Evolutionary conservation across 2,888 invertebrate genomes (phyloP).

Genomic region (Globia sparganii): DNA sequence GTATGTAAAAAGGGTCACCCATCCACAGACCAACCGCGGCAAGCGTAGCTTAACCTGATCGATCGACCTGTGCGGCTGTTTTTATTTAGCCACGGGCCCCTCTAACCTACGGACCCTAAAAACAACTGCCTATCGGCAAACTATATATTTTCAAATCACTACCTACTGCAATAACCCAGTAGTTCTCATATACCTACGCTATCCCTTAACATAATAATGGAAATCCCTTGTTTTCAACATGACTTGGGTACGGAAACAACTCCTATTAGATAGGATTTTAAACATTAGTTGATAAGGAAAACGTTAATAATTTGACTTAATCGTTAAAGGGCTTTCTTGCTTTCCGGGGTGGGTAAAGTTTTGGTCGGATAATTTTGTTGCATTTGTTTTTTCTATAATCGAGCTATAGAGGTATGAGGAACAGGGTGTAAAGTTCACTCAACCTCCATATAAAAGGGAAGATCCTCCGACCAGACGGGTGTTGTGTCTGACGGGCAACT

Average conservation of each 20-base stretch:
- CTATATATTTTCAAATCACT: conserved; percentile 33
- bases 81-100: no score
- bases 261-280: conserved; percentile 44
- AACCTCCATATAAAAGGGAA: no score
- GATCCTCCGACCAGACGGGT: no score
- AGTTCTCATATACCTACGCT: conserved; percentile 34
- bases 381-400: neutral
- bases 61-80: no score
- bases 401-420: no score
- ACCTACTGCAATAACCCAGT: conserved; percentile 10
- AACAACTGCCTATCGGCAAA: conserved; percentile 2
- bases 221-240: conserved; percentile 41
- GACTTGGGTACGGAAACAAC: conserved; percentile 55
- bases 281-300: conserved; percentile 51
- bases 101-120: no score
- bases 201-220: conserved; percentile 39
- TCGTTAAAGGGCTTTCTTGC: conserved; percentile 23
- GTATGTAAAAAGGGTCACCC: no score
- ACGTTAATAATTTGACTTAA: conserved; percentile 48
- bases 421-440: no score
- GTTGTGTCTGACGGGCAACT: no score
- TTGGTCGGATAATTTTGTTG: neutral
- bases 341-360: neutral
- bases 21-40: no score
- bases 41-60: no score